A percentile compares a stretch with the other conserved stretches of the same genome.
Evolutionary conservation across 2,888 invertebrate species (phyloP).

Genomic region (Didymodactylos carnosus): DNA sequence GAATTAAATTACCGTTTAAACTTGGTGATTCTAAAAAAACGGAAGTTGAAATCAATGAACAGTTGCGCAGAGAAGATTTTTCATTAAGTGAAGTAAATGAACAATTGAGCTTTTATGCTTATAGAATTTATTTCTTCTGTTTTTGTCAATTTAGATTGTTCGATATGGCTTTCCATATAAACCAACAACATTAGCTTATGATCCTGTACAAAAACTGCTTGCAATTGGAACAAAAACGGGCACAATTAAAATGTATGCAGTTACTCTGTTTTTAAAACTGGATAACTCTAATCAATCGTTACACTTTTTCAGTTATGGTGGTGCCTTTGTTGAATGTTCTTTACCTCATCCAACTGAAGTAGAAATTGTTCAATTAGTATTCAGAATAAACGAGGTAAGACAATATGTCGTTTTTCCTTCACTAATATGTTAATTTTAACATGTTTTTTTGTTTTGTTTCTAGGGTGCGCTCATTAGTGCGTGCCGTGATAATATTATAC

Average conservation of each 20-base stretch:
- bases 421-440: too few species aligned
- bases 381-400: neutral
- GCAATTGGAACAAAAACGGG: conserved; percentile 90
- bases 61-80: neutral
- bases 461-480: conserved; percentile 74
- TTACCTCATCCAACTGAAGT: conserved; percentile 3
- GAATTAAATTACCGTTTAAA: neutral
- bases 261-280: neutral
- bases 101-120: neutral
- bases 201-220: conserved; percentile 84
- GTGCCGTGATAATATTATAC: conserved; percentile 81
- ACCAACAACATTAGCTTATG: conserved; percentile 87
- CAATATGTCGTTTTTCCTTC: neutral
- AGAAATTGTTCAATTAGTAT: neutral
- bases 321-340: conserved; percentile 11
- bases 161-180: conserved; percentile 96
- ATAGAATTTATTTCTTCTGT: neutral
- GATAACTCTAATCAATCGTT: conserved; percentile 24
- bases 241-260: conserved; percentile 67
- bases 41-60: neutral
- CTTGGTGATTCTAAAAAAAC: neutral
- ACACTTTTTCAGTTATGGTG: conserved; percentile 6
- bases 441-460: conserved; percentile 1
- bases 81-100: neutral
- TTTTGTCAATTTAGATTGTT: neutral